Conservation (phyloP, 2,888 invertebrate species). For the Yponomeuta malinellus region DNA sequence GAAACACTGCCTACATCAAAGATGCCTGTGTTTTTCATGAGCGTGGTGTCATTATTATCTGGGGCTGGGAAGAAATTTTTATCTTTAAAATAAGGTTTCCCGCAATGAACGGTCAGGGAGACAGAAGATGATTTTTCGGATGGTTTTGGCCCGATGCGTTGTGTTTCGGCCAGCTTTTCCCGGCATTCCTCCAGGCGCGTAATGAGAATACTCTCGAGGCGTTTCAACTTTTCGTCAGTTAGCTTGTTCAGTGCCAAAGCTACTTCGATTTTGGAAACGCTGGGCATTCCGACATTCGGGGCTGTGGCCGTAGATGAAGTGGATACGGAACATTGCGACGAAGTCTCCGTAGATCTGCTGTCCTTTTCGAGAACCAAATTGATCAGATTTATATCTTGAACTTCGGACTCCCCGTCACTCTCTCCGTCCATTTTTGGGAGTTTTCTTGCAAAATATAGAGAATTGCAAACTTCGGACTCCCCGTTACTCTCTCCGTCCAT, state of each 20-base stretch:
- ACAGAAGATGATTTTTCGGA: constrained; percentile 15
- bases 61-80: constrained; percentile 62
- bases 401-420: constrained; percentile 11
- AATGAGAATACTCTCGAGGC: constrained; percentile 44
- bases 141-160: constrained; percentile 15
- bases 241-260: constrained; percentile 54
- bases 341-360: background rate
- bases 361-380: constrained; percentile 11
- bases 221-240: constrained; percentile 43
- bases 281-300: constrained; percentile 21
- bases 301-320: constrained; percentile 19
- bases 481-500: constrained; percentile 11
- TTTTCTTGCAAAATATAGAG: background rate
- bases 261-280: constrained; percentile 35
- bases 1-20: constrained; percentile 63
- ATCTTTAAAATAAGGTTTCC: constrained; percentile 82
- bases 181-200: constrained; percentile 48
- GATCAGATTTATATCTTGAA: constrained; percentile 4
- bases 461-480: background rate
- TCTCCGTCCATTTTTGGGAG: constrained; percentile 3
- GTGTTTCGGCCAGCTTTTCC: constrained; percentile 35
- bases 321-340: constrained; percentile 14
- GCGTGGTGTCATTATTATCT: constrained; percentile 77
- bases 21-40: constrained; percentile 48
- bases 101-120: constrained; percentile 53